Evolutionary conservation across 2,888 invertebrate species (phyloP).

Genomic region (Cataglyphis cursor): DNA sequence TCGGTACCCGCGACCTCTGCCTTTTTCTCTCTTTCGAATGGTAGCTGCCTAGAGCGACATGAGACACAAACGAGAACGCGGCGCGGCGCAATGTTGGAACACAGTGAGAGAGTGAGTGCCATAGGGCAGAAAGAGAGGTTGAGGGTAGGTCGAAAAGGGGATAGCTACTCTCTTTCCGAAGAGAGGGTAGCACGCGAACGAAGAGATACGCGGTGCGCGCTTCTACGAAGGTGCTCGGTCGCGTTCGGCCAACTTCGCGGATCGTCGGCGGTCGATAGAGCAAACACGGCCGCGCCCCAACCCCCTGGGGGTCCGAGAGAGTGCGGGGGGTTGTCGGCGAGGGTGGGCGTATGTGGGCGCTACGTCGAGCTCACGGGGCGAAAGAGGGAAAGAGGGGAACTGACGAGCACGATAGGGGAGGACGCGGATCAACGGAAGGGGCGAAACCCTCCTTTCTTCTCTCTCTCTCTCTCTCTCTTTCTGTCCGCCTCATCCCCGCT

Average conservation of each 20-base stretch:
- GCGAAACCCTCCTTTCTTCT: constrained; percentile 63
- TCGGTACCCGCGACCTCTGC: constrained; percentile 45
- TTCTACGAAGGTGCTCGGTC: constrained; percentile 78
- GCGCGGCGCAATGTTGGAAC: background rate
- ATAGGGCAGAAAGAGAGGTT: background rate
- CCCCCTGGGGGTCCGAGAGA: constrained; percentile 78
- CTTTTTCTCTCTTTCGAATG: constrained; percentile 41
- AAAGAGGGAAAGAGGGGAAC: constrained; percentile 24
- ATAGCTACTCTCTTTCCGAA: constrained; percentile 54
- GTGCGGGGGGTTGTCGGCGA: constrained; percentile 36
- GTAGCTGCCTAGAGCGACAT: constrained; percentile 18
- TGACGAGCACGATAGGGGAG: constrained; percentile 50
- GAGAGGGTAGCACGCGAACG: constrained; percentile 73
- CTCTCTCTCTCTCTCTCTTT: constrained; percentile 48
- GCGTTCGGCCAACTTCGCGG: constrained; percentile 83
- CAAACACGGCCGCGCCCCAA: constrained; percentile 87
- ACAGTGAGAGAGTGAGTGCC: background rate
- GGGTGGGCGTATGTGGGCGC: constrained; percentile 49
- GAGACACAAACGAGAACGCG: constrained; percentile 14
- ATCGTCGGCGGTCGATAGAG: constrained; percentile 87
- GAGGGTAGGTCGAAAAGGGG: constrained; percentile 41
- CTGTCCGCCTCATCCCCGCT: constrained; percentile 61
- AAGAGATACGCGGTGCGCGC: constrained; percentile 74
- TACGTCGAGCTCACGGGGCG: constrained; percentile 34
- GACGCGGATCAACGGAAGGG: constrained; percentile 61